Conservation (phyloP, 2,797 vertebrate genomes). For the Diplodus puntazzo region DNA sequence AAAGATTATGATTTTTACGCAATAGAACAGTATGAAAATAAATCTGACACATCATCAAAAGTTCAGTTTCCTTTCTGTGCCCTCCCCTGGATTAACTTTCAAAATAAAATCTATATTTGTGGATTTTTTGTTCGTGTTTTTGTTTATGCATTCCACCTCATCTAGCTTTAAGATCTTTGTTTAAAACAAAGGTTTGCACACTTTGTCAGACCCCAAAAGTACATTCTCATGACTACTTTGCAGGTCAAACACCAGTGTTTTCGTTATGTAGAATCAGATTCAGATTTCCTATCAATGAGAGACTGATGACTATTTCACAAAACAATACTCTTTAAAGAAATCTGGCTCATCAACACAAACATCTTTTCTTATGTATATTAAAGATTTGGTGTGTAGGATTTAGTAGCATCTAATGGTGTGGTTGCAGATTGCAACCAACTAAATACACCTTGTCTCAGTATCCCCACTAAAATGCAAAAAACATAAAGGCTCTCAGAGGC, state of each 20-base stretch:
- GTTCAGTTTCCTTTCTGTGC: slow-evolving; percentile 15
- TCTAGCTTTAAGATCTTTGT: slow-evolving; percentile 1
- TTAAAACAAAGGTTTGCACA: neutral
- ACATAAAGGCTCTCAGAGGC: too few relatives aligned
- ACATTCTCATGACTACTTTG: neutral
- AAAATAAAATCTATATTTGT: slow-evolving; percentile 4
- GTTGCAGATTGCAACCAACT: too few relatives aligned
- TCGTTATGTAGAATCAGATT: neutral
- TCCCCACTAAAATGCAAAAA: too few relatives aligned
- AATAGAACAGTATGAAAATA: neutral
- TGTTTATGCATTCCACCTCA: neutral
- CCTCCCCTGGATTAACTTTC: slow-evolving; percentile 3
- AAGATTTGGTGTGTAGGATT: too few relatives aligned
- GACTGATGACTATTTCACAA: neutral
- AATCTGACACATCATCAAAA: neutral
- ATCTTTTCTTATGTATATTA: neutral
- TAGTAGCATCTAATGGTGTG: too few relatives aligned
- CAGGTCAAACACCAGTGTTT: neutral
- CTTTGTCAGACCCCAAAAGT: neutral
- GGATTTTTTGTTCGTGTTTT: neutral
- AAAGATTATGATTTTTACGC: too few relatives aligned
- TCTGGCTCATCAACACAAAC: neutral
- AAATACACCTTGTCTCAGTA: too few relatives aligned
- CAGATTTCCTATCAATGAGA: neutral
- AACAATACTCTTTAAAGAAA: neutral